Evolutionary conservation across 2,113 vertebrate species (phyloP).

Genomic region (Gobius niger): DNA sequence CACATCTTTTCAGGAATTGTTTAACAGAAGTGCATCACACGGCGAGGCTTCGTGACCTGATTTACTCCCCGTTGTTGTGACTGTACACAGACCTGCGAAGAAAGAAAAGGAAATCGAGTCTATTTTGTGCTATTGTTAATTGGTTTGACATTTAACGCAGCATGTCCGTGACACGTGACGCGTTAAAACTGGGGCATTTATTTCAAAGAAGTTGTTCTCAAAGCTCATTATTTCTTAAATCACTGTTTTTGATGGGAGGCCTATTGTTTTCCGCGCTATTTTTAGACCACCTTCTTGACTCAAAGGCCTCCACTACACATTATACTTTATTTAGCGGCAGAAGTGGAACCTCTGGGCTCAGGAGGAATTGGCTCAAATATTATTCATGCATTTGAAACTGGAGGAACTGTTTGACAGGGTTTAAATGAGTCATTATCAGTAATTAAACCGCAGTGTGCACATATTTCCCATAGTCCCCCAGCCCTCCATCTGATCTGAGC

Average conservation of each 20-base stretch:
- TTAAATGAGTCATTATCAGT: no score
- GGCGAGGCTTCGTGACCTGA: no score
- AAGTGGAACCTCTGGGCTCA: background rate
- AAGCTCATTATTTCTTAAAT: conserved; percentile 1
- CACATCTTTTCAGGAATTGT: no score
- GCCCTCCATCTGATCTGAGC: no score
- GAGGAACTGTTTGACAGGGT: no score
- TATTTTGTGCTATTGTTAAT: background rate
- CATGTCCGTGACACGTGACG: background rate
- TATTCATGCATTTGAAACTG: no score
- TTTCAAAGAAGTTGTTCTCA: background rate
- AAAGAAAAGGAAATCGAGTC: background rate
- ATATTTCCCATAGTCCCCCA: no score
- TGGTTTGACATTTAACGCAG: conserved; percentile 1
- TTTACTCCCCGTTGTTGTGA: no score
- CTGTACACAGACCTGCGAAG: background rate
- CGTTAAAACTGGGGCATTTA: conserved; percentile 2
- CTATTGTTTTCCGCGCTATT: background rate
- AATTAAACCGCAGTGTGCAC: no score
- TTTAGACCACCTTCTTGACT: background rate
- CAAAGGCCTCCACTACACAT: background rate
- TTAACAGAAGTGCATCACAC: no score
- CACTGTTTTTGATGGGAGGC: background rate
- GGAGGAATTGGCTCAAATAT: no score
- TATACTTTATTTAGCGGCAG: background rate